Percentiles rank a stretch among this genome's conserved stretches.
phyloP scores from a whole-genome alignment of 1,140 invertebrate species.

The Drosophila quadrilineata region DNA sequence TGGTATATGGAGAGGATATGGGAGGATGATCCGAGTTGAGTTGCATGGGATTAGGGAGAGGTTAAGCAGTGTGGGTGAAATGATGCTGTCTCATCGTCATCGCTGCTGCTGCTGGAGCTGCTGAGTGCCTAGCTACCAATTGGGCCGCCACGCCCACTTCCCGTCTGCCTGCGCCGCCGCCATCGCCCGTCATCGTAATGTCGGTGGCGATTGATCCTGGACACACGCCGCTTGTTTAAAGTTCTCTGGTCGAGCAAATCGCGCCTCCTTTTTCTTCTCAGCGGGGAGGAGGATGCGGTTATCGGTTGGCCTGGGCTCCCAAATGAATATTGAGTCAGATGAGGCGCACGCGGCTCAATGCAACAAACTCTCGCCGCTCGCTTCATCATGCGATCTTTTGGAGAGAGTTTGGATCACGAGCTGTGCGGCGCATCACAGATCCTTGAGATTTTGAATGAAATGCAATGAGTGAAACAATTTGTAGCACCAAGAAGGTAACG shows the following conservation, averaged over 20 bases:
- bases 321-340: slow-evolving; percentile 47
- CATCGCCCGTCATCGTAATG: slow-evolving; percentile 40
- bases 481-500: slow-evolving; percentile 78
- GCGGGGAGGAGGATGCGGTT: slow-evolving; percentile 23
- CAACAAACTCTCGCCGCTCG: slow-evolving; percentile 72
- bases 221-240: slow-evolving; percentile 61
- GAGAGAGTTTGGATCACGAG: slow-evolving; percentile 74
- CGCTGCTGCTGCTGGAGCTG: slow-evolving; percentile 50
- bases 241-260: slow-evolving; percentile 29
- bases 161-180: slow-evolving; percentile 60
- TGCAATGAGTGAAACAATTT: slow-evolving; percentile 77
- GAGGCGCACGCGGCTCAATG: slow-evolving; percentile 71
- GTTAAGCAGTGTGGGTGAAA: slow-evolving; percentile 6
- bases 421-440: slow-evolving; percentile 61
- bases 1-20: slow-evolving; percentile 30
- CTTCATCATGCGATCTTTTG: slow-evolving; percentile 61
- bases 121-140: slow-evolving; percentile 60
- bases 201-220: slow-evolving; percentile 61
- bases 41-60: slow-evolving; percentile 31
- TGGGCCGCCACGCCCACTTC: slow-evolving; percentile 47
- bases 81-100: slow-evolving; percentile 16
- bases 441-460: slow-evolving; percentile 78
- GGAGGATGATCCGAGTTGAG: slow-evolving; percentile 6
- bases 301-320: slow-evolving; percentile 37
- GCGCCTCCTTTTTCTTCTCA: slow-evolving; percentile 23